Conservation (phyloP, 2,113 vertebrate species). For the Oreochromis niloticus region DNA sequence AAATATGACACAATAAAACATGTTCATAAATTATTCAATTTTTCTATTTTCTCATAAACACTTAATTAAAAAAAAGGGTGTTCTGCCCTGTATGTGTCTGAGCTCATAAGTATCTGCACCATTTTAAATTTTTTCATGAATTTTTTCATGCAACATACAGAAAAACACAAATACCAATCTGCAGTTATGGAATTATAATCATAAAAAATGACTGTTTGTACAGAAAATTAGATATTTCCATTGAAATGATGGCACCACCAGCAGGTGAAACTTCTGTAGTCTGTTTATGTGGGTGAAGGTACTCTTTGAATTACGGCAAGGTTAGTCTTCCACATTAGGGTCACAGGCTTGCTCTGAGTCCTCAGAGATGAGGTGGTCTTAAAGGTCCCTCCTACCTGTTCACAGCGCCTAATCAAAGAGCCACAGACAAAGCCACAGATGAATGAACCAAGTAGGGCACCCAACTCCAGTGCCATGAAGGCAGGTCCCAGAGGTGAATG, state of each 20-base stretch:
- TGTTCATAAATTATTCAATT: neutral
- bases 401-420: slow-evolving; percentile 55
- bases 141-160: neutral
- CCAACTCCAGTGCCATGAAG: neutral
- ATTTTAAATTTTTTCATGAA: neutral
- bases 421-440: slow-evolving; percentile 28
- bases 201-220: neutral
- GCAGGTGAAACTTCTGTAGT: neutral
- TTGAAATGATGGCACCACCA: neutral
- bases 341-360: slow-evolving; percentile 1
- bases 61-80: neutral
- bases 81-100: neutral
- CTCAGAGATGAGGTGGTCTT: neutral
- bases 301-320: slow-evolving; percentile 2
- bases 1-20: neutral
- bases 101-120: neutral
- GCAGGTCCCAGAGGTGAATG: slow-evolving; percentile 36
- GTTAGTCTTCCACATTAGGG: slow-evolving; percentile 28
- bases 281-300: neutral
- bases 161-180: neutral
- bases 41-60: neutral
- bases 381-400: slow-evolving; percentile 42
- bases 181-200: neutral
- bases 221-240: neutral
- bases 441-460: neutral